Conservation (phyloP, 2,797 vertebrate genomes). For the Acipenser oxyrinchus region DNA sequence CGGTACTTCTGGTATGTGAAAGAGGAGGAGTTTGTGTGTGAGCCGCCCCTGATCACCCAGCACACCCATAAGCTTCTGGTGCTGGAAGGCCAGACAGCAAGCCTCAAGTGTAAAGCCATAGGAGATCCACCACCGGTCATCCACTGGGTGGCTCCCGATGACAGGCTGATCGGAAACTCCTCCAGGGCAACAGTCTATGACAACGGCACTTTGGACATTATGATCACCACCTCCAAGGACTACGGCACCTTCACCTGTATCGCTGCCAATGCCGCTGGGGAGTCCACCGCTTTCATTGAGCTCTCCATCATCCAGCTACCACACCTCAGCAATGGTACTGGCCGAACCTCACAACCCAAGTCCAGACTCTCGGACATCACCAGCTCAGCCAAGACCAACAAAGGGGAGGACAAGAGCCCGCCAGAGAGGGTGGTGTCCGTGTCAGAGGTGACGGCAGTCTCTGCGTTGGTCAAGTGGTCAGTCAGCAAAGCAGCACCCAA, state of each 20-base stretch:
- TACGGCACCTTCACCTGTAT: conserved; percentile 94
- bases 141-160: conserved; percentile 92
- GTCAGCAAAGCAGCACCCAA: conserved; percentile 85
- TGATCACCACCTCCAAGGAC: conserved; percentile 89
- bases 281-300: conserved; percentile 87
- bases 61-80: conserved; percentile 89
- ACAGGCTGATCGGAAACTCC: conserved; percentile 86
- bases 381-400: conserved; percentile 82
- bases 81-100: conserved; percentile 88
- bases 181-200: conserved; percentile 81
- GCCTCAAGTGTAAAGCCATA: conserved; percentile 89
- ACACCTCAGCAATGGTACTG: conserved; percentile 83
- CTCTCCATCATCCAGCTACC: conserved; percentile 95
- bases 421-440: conserved; percentile 82
- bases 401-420: conserved; percentile 74
- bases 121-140: conserved; percentile 89
- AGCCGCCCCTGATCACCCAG: conserved; percentile 91
- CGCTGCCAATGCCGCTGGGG: conserved; percentile 90
- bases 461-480: conserved; percentile 88
- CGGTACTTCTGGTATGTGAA: conserved; percentile 93
- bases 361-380: conserved; percentile 95
- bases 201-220: conserved; percentile 90
- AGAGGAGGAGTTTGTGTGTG: conserved; percentile 92
- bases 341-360: conserved; percentile 73
- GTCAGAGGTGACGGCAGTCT: conserved; percentile 86